A percentile compares a stretch with the other conserved stretches of the same genome.
Evolutionary conservation across 2,113 vertebrate species (phyloP).

Genomic region (Xiphophorus maculatus): DNA sequence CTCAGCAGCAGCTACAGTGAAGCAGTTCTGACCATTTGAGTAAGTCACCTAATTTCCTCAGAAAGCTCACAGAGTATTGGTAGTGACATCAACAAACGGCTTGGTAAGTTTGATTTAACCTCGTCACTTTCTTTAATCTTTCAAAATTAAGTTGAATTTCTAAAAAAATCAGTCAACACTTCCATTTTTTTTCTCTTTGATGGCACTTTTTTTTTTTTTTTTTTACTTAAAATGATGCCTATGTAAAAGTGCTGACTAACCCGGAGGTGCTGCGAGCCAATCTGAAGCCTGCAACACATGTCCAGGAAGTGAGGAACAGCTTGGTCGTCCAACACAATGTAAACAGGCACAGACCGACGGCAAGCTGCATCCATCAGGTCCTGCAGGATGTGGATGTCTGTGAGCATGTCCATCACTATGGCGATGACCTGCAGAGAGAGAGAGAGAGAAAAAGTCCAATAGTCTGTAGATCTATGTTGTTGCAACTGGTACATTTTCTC

Average conservation of each 20-base stretch:
- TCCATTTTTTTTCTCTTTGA: too few relatives aligned
- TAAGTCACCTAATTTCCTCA: too few relatives aligned
- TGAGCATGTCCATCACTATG: conserved; percentile 94
- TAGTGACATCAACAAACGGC: too few relatives aligned
- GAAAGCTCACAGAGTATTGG: too few relatives aligned
- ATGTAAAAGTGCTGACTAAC: conserved; percentile 69
- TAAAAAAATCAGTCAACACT: too few relatives aligned
- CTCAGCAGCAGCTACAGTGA: too few relatives aligned
- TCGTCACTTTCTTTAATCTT: too few relatives aligned
- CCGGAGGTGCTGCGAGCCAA: conserved; percentile 82
- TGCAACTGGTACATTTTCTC: not conserved
- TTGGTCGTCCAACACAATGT: conserved; percentile 87
- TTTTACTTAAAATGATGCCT: not conserved
- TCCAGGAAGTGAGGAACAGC: conserved; percentile 88
- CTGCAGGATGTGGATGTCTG: conserved; percentile 90
- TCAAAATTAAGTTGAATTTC: too few relatives aligned
- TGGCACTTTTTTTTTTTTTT: too few relatives aligned
- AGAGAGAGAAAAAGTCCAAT: not conserved
- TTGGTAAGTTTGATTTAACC: not conserved
- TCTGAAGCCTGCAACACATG: conserved; percentile 88
- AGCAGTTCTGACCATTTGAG: too few relatives aligned
- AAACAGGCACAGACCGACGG: conserved; percentile 86
- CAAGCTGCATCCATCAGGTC: conserved; percentile 90
- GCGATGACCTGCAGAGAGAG: conserved; percentile 85
- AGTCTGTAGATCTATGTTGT: not conserved